Conservation (phyloP, 2,888 invertebrate species). For the Spisula subtruncata region DNA sequence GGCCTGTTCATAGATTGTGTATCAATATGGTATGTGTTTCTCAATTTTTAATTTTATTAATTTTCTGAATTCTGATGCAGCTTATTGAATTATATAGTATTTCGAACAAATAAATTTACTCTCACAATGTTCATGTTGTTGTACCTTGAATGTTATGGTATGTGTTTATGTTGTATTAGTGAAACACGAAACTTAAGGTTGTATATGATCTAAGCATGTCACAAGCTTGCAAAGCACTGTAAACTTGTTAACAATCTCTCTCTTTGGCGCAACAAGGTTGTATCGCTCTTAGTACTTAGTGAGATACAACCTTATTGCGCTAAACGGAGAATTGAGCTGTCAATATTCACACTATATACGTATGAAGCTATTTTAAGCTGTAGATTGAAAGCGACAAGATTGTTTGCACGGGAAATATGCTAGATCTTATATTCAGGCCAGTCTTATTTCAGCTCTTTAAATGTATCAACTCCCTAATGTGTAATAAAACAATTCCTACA, state of each 20-base stretch:
- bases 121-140: neutral
- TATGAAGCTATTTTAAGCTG: neutral
- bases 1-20: neutral
- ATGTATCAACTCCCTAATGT: conserved; percentile 45
- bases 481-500: conserved; percentile 49
- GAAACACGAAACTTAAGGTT: conserved; percentile 7
- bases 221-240: neutral
- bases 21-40: neutral
- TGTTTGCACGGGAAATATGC: conserved; percentile 7
- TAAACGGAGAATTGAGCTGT: too few species aligned
- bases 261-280: too few species aligned
- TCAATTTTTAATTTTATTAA: neutral
- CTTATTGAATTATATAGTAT: neutral
- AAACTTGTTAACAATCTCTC: neutral
- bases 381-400: neutral
- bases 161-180: neutral
- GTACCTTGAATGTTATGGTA: neutral
- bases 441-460: conserved; percentile 35
- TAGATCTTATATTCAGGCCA: conserved; percentile 36
- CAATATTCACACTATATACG: neutral
- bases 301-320: too few species aligned
- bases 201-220: neutral
- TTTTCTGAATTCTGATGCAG: neutral
- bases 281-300: too few species aligned
- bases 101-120: neutral